These are phyloP conservation scores for Boulengeromyrus knoepffleri DNA, from an alignment of 2,113 vertebrate species.

Conservation along the genomic window DNA sequence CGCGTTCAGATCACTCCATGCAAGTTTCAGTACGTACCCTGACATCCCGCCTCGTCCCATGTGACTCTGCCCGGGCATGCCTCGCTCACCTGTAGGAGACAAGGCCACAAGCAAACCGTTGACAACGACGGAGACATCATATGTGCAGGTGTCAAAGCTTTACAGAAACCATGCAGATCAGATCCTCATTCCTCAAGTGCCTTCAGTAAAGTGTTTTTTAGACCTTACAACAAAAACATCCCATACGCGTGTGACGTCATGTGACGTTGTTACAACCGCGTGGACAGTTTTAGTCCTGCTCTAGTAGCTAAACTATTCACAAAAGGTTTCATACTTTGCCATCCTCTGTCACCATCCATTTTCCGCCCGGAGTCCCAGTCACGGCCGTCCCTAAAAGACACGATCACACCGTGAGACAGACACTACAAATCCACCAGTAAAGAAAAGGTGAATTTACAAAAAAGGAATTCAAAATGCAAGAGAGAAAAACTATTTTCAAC, in stretches of 20 bases:
- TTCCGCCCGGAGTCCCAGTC: constrained; percentile 83
- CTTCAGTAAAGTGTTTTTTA: background rate
- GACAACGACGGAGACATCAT: background rate
- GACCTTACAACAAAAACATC: background rate
- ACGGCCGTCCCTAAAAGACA: constrained; percentile 58
- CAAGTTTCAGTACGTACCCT: constrained; percentile 54
- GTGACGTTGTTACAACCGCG: background rate
- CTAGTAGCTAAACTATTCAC: background rate
- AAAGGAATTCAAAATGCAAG: background rate
- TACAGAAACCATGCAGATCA: background rate
- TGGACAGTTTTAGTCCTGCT: background rate
- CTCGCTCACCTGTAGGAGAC: constrained; percentile 65
- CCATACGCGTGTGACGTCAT: background rate
- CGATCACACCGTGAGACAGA: background rate
- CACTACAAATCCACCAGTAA: background rate
- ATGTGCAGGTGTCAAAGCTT: background rate
- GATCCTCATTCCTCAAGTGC: background rate
- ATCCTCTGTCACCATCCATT: constrained; percentile 73
- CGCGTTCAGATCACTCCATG: background rate
- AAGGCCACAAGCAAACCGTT: background rate
- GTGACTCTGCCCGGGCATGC: constrained; percentile 67
- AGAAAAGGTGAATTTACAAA: background rate
- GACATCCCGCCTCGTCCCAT: constrained; percentile 71
- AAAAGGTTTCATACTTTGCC: constrained; percentile 58
- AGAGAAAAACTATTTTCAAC: background rate